phyloP scores from a whole-genome alignment of 2,113 vertebrate genomes.

The Ceyx margarethae region DNA sequence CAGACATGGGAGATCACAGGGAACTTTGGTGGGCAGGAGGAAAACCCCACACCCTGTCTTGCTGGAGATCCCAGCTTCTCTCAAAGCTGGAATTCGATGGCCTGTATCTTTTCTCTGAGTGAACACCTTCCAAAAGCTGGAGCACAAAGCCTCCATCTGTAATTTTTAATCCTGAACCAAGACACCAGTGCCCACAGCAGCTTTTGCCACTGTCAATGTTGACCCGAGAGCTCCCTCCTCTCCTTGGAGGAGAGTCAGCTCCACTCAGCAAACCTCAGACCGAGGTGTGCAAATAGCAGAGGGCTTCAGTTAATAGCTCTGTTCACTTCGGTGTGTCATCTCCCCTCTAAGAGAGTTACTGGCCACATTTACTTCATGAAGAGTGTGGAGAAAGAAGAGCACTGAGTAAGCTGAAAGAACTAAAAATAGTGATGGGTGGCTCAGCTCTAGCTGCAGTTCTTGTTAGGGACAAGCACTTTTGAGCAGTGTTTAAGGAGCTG shows the following conservation, averaged over 20 bases:
- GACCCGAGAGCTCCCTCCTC: neutral
- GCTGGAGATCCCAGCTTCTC: neutral
- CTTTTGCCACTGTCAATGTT: neutral
- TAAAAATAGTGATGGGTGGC: neutral
- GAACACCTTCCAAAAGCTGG: neutral
- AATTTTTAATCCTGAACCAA: neutral
- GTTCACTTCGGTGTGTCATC: neutral
- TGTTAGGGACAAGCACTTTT: neutral
- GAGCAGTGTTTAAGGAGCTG: neutral
- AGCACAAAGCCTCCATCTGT: no score
- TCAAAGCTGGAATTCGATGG: neutral
- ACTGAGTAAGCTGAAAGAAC: neutral
- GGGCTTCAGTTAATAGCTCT: neutral
- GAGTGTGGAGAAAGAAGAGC: neutral
- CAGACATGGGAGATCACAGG: neutral
- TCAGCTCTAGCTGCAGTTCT: neutral
- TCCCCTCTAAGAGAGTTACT: neutral
- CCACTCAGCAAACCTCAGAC: neutral
- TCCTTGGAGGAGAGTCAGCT: neutral
- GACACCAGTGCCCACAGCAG: neutral
- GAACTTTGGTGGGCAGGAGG: neutral
- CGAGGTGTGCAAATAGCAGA: neutral
- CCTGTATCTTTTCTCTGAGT: neutral
- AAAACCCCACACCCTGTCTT: accelerated
- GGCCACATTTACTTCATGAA: neutral